Evolutionary conservation across 1,140 invertebrate genomes (phyloP).

Genomic region (Himalopsyche phryganea): DNA sequence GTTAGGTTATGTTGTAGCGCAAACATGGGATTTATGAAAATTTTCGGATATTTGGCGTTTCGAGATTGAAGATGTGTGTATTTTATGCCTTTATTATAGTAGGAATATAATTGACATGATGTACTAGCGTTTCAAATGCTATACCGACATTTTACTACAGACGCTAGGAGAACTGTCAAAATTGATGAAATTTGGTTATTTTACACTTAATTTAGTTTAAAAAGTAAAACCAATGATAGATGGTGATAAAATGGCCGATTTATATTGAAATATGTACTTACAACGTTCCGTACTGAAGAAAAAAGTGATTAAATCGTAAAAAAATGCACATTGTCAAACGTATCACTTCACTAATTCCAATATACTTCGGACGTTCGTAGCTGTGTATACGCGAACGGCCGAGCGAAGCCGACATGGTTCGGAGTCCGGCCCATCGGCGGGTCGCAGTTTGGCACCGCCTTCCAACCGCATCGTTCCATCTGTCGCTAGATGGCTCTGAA

Average conservation of each 20-base stretch:
- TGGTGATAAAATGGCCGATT: too few species aligned
- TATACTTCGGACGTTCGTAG: slow-evolving; percentile 13
- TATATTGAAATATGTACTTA: slow-evolving; percentile 12
- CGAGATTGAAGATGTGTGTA: neutral
- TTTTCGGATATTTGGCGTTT: neutral
- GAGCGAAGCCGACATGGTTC: slow-evolving; percentile 8
- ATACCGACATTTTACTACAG: slow-evolving; percentile 14
- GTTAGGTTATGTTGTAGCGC: slow-evolving; percentile 22
- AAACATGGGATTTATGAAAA: slow-evolving; percentile 8
- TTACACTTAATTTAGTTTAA: neutral
- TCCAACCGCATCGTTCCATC: neutral
- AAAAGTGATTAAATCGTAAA: neutral
- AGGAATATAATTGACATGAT: slow-evolving; percentile 9
- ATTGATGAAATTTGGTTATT: neutral
- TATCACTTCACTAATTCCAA: slow-evolving; percentile 6
- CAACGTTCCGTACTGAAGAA: neutral
- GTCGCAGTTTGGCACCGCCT: slow-evolving; percentile 8
- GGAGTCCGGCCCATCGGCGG: slow-evolving; percentile 22
- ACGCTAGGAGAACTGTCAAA: slow-evolving; percentile 27
- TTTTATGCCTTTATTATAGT: neutral
- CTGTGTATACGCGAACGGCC: neutral
- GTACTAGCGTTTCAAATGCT: slow-evolving; percentile 1
- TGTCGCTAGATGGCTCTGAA: slow-evolving; percentile 9
- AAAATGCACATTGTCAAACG: slow-evolving; percentile 3
- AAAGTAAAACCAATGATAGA: neutral